A percentile compares a stretch with the other conserved stretches of the same genome.
These are phyloP conservation scores for Microctonus brassicae DNA, from an alignment of 2,888 invertebrate genomes.

Conservation along the genomic window DNA sequence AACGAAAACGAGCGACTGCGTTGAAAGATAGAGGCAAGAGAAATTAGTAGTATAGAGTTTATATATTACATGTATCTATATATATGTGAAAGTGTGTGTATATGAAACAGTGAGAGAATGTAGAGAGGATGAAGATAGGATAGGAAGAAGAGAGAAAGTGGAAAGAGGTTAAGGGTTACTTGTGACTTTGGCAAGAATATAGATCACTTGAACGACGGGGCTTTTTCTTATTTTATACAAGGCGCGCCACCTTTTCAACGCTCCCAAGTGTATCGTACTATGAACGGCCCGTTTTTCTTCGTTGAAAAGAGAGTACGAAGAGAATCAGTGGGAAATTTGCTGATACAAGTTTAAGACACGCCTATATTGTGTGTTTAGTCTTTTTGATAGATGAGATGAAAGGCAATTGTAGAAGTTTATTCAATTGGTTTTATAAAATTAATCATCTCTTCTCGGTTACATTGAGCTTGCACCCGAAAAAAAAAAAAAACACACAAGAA, in stretches of 20 bases:
- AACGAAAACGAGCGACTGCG: constrained; percentile 38
- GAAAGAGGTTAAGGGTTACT: constrained; percentile 24
- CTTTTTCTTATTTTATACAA: constrained; percentile 32
- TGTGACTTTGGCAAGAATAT: constrained; percentile 39
- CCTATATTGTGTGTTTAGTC: not conserved
- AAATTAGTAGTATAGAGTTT: constrained; percentile 7
- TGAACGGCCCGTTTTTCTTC: constrained; percentile 33
- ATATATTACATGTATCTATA: too few species aligned
- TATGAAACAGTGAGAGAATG: not conserved
- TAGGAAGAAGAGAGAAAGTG: not conserved
- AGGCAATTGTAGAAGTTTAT: not conserved
- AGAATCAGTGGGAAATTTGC: constrained; percentile 12
- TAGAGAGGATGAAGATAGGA: not conserved
- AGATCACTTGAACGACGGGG: constrained; percentile 42
- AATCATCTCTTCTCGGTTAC: too few species aligned
- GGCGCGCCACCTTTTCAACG: constrained; percentile 35
- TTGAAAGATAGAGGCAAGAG: constrained; percentile 18
- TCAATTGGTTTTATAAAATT: not conserved
- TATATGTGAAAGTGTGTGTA: not conserved
- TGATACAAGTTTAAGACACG: constrained; percentile 3
- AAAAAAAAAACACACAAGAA: too few species aligned
- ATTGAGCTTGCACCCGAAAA: too few species aligned
- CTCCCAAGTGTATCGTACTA: constrained; percentile 34
- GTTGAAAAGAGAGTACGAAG: too few species aligned
- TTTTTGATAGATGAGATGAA: not conserved